A percentile compares a stretch with the other conserved stretches of the same genome.
Conservation (phyloP, 2,797 vertebrate species). For the Takifugu rubripes region DNA sequence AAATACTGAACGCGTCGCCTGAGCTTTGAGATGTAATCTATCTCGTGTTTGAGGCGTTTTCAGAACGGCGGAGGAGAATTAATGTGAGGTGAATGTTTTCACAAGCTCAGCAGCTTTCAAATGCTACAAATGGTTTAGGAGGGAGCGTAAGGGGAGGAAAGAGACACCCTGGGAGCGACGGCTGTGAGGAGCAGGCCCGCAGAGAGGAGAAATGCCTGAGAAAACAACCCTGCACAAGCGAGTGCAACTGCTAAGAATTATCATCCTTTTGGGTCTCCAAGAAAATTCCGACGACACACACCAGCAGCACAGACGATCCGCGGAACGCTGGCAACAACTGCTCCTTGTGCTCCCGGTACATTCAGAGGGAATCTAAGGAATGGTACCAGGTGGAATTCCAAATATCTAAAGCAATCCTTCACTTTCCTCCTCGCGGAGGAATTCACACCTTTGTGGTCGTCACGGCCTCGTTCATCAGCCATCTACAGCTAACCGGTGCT, state of each 20-base stretch:
- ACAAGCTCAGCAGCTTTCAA: conserved; percentile 57
- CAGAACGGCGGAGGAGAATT: conserved; percentile 47
- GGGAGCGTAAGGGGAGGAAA: conserved; percentile 45
- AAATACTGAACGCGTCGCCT: conserved; percentile 51
- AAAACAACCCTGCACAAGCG: conserved; percentile 44
- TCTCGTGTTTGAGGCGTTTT: conserved; percentile 53
- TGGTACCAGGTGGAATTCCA: conserved; percentile 63
- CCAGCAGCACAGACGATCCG: conserved; percentile 31
- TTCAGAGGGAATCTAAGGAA: conserved; percentile 65
- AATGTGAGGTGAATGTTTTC: conserved; percentile 59
- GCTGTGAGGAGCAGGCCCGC: conserved; percentile 16
- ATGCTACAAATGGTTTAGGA: conserved; percentile 53
- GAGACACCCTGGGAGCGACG: conserved; percentile 61
- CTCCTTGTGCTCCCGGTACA: conserved; percentile 52
- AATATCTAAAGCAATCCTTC: conserved; percentile 66
- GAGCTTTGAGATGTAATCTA: conserved; percentile 53
- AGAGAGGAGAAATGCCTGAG: conserved; percentile 55
- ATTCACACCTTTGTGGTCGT: conserved; percentile 54
- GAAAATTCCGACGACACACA: conserved; percentile 49
- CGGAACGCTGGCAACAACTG: conserved; percentile 68
- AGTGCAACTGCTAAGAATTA: conserved; percentile 68
- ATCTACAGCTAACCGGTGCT: conserved; percentile 1
- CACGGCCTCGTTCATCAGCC: conserved; percentile 60
- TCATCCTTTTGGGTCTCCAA: conserved; percentile 41
- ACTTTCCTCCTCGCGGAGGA: conserved; percentile 63